A percentile compares a stretch with the other conserved stretches of the same genome.
phyloP scores from a whole-genome alignment of 2,888 invertebrate genomes.

The Lacanobia wlatinum region DNA sequence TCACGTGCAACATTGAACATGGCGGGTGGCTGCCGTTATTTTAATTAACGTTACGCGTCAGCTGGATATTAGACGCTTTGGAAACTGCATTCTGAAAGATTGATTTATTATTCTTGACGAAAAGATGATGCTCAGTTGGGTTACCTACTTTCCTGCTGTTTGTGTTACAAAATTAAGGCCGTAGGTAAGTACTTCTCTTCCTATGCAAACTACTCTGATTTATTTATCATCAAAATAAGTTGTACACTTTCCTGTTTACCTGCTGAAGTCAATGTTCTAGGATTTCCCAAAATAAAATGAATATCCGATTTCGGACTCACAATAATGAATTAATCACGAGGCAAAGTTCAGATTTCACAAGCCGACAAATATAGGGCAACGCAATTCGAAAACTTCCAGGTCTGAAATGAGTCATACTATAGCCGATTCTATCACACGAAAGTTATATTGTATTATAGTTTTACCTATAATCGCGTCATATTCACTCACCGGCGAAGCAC shows the following conservation, averaged over 20 bases:
- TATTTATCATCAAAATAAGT: neutral
- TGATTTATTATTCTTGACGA: conserved; percentile 10
- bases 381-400: conserved; percentile 1
- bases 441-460: conserved; percentile 1
- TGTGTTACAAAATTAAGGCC: neutral
- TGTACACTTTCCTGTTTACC: neutral
- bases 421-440: neutral
- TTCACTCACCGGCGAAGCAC: conserved; percentile 16
- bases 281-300: neutral
- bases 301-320: neutral
- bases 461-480: conserved; percentile 1
- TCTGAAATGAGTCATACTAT: conserved; percentile 14
- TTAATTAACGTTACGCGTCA: conserved; percentile 26
- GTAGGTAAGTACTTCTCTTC: neutral
- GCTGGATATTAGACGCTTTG: conserved; percentile 16
- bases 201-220: neutral
- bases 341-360: conserved; percentile 9
- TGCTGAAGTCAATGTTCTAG: neutral
- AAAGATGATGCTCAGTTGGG: neutral
- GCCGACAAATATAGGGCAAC: neutral
- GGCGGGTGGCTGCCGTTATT: conserved; percentile 9
- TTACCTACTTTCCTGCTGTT: neutral
- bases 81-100: conserved; percentile 7
- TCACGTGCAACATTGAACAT: conserved; percentile 30
- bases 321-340: neutral